Evolutionary conservation across 64 coral and sea anemone species (phyloP), one percentile per base, ranked within the genome.

Genomic region (Montipora cactus): DNA sequence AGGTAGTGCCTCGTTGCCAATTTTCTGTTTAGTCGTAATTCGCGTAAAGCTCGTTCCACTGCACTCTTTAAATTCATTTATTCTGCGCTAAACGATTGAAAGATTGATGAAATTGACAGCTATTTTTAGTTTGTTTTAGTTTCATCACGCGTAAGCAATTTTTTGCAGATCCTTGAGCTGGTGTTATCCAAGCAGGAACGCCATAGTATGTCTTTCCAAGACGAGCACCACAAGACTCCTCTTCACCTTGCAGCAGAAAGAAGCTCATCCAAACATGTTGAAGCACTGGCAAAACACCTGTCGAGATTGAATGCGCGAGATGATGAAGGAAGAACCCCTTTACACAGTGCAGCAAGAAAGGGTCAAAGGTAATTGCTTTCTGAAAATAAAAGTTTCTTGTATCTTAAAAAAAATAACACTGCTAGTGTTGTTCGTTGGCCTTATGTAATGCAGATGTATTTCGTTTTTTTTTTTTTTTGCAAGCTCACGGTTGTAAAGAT

Each of bases 141-240:
- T 19, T 64, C 9, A 16, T 64, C 14, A 11, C 8, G 13, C 13
- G 14, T 15, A 16, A 64, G 3, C 13, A 5, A 55, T 64, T 14
- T 51, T 83, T 77, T 73, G 47, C 69, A 96, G 95, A 59, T 96
- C 81, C 79, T 96, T 37, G 61, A 96, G 79, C 59, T 89, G 5
- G 23, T 96, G 37, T 44, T 96, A n/a, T 80, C 66, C 75, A 96
- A 96, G 53, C 95, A 96, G 18, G 87, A 82, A 20, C 80, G 64
- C 11, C 58, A 61, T 28, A 16, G 21, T n/a, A 67, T 81, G 59
- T 81, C 71, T n/a, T 94, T 90, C 12, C 91, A 93, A 79, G 95
- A 96, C 47, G 95, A 96, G 71, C 93, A 91, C 74, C 91, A 96
- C 7, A 62, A 93, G 21, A 93, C 91, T 4, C 91, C 95, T 14